Percentiles rank a stretch among this genome's conserved stretches.
phyloP scores from a whole-genome alignment of 2,113 vertebrate genomes.

The Passer domesticus region DNA sequence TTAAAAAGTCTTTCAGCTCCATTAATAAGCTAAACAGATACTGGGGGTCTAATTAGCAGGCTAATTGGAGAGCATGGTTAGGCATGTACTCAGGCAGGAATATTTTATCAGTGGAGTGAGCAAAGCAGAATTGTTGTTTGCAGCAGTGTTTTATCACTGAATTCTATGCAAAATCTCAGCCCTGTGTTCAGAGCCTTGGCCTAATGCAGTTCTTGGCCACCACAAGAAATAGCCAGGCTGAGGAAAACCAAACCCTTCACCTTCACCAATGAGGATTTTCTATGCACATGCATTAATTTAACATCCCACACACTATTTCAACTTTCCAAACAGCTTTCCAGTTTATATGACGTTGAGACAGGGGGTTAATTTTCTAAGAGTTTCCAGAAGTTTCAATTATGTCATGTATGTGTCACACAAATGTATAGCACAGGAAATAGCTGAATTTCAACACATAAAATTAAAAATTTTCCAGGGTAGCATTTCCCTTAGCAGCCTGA shows the following conservation, averaged over 20 bases:
- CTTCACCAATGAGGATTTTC: neutral
- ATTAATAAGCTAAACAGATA: constrained; percentile 43
- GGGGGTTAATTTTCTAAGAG: constrained; percentile 13
- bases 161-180: neutral
- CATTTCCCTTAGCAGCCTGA: constrained; percentile 8
- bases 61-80: neutral
- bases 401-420: constrained; percentile 36
- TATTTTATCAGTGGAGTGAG: neutral
- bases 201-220: neutral
- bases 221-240: neutral
- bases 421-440: constrained; percentile 54
- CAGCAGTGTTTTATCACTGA: neutral
- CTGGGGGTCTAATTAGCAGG: neutral
- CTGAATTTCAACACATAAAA: constrained; percentile 70
- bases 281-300: neutral
- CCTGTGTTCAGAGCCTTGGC: neutral
- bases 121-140: neutral
- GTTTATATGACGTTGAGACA: neutral
- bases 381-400: constrained; percentile 59
- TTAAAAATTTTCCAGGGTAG: constrained; percentile 56
- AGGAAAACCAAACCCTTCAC: neutral
- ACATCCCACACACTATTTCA: neutral
- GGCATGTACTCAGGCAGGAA: neutral
- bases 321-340: constrained; percentile 50
- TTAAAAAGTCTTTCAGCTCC: neutral